Conservation (phyloP, 2,888 invertebrate genomes). For the Cryptosula pallasiana region DNA sequence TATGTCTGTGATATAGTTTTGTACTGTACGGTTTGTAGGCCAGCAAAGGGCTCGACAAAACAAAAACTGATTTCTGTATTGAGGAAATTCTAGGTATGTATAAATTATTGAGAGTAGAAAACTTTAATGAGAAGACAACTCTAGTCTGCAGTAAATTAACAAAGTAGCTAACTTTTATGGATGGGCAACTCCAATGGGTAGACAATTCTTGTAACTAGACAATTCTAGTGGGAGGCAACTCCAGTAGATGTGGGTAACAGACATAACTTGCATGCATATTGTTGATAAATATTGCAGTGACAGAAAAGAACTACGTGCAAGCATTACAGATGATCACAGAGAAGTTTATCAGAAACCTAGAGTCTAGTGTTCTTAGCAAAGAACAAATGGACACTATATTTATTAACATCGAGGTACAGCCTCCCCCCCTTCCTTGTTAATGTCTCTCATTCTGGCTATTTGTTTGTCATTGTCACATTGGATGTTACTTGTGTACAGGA, state of each 20-base stretch:
- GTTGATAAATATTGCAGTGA: conserved; percentile 73
- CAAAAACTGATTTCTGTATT: conserved; percentile 78
- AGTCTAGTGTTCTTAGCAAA: conserved; percentile 65
- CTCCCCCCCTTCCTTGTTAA: too few relatives aligned
- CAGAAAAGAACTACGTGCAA: conserved; percentile 93
- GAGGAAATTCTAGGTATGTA: conserved; percentile 66
- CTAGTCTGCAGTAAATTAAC: too few relatives aligned
- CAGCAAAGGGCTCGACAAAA: conserved; percentile 44
- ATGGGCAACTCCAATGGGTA: too few relatives aligned
- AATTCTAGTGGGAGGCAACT: too few relatives aligned
- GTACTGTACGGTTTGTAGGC: not conserved
- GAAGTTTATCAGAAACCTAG: conserved; percentile 58
- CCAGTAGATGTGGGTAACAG: too few relatives aligned
- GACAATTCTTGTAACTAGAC: too few relatives aligned
- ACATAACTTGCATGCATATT: too few relatives aligned
- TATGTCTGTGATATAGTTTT: not conserved
- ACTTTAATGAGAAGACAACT: too few relatives aligned
- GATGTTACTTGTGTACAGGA: conserved; percentile 65
- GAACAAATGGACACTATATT: conserved; percentile 73
- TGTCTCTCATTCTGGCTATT: too few relatives aligned
- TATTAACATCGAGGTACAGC: conserved; percentile 77
- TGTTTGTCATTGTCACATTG: too few relatives aligned
- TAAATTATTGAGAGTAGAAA: too few relatives aligned
- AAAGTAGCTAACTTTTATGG: too few relatives aligned
- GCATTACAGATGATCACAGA: conserved; percentile 69